phyloP scores from a whole-genome alignment of 2,888 invertebrate species.

The Agrotis clavis region DNA sequence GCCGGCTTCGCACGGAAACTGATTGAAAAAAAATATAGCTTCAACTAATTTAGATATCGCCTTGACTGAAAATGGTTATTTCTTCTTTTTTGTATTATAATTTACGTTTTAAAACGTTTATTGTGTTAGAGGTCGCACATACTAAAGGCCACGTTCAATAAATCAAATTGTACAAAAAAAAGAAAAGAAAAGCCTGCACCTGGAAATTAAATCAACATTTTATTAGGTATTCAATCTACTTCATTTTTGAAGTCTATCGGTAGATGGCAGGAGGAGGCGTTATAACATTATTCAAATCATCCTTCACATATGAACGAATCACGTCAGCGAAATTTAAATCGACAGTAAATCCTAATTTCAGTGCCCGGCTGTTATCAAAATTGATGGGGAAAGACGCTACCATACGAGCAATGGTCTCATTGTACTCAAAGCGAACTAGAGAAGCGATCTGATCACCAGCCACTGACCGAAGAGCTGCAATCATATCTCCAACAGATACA shows the following conservation, averaged over 20 bases:
- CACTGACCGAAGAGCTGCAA: slow-evolving; percentile 74
- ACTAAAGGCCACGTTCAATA: not conserved
- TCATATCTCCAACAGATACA: slow-evolving; percentile 77
- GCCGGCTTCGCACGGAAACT: too few species aligned
- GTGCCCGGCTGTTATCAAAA: slow-evolving; percentile 78
- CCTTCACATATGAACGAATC: slow-evolving; percentile 75
- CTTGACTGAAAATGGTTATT: not conserved
- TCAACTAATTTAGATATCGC: not conserved
- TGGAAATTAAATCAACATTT: not conserved
- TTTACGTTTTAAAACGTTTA: not conserved
- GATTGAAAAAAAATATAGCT: too few species aligned
- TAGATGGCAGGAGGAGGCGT: slow-evolving; percentile 9
- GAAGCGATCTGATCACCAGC: slow-evolving; percentile 77
- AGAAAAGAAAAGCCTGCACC: accelerated
- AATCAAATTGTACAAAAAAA: not conserved
- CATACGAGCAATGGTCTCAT: slow-evolving; percentile 75
- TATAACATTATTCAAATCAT: slow-evolving; percentile 62
- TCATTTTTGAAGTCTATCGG: slow-evolving; percentile 5
- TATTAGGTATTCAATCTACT: not conserved
- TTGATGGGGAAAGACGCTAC: slow-evolving; percentile 78
- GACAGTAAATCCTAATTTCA: slow-evolving; percentile 78
- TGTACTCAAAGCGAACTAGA: slow-evolving; percentile 73
- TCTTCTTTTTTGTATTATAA: not conserved
- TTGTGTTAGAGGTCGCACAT: not conserved
- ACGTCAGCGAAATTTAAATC: slow-evolving; percentile 79